Conservation (phyloP, 2,888 invertebrate genomes). For the Galerucella calmariensis region DNA sequence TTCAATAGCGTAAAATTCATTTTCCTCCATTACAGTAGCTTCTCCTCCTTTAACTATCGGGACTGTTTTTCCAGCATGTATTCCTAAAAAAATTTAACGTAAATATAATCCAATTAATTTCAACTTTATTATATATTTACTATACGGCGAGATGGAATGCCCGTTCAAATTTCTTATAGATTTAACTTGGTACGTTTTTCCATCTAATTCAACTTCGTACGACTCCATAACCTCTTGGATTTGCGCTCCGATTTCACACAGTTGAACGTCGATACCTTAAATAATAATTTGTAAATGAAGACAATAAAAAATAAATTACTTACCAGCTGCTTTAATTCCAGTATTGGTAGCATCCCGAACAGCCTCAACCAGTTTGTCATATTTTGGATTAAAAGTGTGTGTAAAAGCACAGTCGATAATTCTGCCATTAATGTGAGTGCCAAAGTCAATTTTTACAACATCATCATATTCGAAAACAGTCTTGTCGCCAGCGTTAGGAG, state of each 20-base stretch:
- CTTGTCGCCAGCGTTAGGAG: slow-evolving; percentile 96
- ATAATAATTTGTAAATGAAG: background rate
- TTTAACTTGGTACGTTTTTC: slow-evolving; percentile 95
- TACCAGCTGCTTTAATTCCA: slow-evolving; percentile 80
- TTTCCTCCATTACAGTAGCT: slow-evolving; percentile 97
- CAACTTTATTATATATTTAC: slow-evolving; percentile 68
- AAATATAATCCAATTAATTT: background rate
- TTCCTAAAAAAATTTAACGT: slow-evolving; percentile 67
- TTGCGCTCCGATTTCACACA: slow-evolving; percentile 96
- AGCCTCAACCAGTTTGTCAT: slow-evolving; percentile 92
- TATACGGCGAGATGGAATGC: slow-evolving; percentile 99
- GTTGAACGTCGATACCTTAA: slow-evolving; percentile 85
- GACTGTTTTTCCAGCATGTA: slow-evolving; percentile 97
- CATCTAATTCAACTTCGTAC: slow-evolving; percentile 97
- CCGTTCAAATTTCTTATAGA: slow-evolving; percentile 98
- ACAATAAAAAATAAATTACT: slow-evolving; percentile 1
- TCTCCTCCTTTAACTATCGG: slow-evolving; percentile 99
- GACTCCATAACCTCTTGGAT: slow-evolving; percentile 99
- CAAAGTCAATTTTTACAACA: slow-evolving; percentile 99
- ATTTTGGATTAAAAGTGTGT: slow-evolving; percentile 94
- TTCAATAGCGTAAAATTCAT: slow-evolving; percentile 99
- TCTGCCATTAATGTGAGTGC: slow-evolving; percentile 96
- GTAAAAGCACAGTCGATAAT: slow-evolving; percentile 99
- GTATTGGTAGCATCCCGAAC: slow-evolving; percentile 99
- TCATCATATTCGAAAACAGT: slow-evolving; percentile 96